Conservation (phyloP, 92 coral and sea anemone species). For the Actinostola sp. region DNA sequence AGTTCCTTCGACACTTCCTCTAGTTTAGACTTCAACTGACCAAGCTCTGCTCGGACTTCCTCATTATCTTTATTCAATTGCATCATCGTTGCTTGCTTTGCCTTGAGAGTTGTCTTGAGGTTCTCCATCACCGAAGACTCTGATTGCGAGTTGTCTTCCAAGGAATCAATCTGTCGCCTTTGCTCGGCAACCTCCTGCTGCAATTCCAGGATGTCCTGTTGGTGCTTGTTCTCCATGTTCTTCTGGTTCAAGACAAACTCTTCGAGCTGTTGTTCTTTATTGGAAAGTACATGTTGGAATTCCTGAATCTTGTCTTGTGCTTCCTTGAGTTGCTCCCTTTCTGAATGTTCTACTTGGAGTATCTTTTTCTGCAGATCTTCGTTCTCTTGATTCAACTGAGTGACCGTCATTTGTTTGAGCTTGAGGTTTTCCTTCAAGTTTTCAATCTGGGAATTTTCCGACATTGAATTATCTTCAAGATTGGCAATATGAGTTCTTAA, state of each 20-base stretch:
- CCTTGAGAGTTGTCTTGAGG: conserved; percentile 71
- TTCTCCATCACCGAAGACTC: conserved; percentile 80
- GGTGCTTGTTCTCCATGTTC: conserved; percentile 6
- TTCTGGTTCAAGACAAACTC: conserved; percentile 8
- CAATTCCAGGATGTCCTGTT: conserved; percentile 29
- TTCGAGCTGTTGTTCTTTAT: conserved; percentile 49
- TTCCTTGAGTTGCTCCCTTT: conserved; percentile 17
- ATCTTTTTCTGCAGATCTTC: conserved; percentile 67
- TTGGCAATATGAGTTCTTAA: conserved; percentile 61
- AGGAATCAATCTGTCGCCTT: conserved; percentile 50
- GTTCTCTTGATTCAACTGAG: conserved; percentile 79
- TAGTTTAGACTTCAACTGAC: conserved; percentile 36
- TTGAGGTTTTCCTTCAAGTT: conserved; percentile 80
- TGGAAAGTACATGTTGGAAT: conserved; percentile 41
- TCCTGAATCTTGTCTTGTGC: conserved; percentile 42
- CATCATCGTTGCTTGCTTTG: conserved; percentile 79
- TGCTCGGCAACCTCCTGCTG: conserved; percentile 62
- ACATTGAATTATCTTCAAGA: conserved; percentile 77
- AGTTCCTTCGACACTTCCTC: conserved; percentile 43
- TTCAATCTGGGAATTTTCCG: conserved; percentile 82
- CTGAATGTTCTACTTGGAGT: conserved; percentile 12
- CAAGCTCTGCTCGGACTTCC: conserved; percentile 43
- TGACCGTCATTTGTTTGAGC: conserved; percentile 76
- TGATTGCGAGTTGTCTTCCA: conserved; percentile 79
- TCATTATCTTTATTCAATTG: conserved; percentile 84